Percentiles rank a stretch among this genome's conserved stretches.
phyloP scores from a whole-genome alignment of 2,113 vertebrate species.

The Strix aluco region DNA sequence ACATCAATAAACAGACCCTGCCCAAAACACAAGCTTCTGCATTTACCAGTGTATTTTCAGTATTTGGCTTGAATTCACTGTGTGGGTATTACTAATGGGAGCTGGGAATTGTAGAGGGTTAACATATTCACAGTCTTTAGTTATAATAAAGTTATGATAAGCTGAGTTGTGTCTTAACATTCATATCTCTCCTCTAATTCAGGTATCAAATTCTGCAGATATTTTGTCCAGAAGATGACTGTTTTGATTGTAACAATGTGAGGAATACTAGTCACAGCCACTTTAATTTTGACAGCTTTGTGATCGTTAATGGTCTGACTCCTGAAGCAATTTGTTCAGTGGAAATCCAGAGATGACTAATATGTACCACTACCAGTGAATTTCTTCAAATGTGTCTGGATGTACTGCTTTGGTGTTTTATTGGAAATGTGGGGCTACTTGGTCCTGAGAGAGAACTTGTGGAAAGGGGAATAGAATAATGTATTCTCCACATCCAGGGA shows the following conservation, averaged over 20 bases:
- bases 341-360: background rate
- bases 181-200: background rate
- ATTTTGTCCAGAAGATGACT: conserved; percentile 6
- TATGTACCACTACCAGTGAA: background rate
- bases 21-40: background rate
- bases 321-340: background rate
- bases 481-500: background rate
- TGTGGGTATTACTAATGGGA: background rate
- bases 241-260: background rate
- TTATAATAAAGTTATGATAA: background rate
- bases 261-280: conserved; percentile 31
- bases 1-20: background rate
- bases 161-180: background rate
- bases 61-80: background rate
- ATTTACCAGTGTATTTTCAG: background rate
- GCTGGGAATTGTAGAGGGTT: background rate
- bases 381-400: background rate
- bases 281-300: background rate
- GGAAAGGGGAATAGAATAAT: background rate
- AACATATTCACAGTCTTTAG: background rate
- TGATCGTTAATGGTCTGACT: background rate
- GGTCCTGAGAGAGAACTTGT: background rate
- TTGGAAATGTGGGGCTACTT: background rate
- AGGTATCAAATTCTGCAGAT: background rate
- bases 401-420: background rate